These are phyloP conservation scores for Galeopterus variegatus DNA, from an alignment of 2,113 vertebrate species.

Conservation along the genomic window DNA sequence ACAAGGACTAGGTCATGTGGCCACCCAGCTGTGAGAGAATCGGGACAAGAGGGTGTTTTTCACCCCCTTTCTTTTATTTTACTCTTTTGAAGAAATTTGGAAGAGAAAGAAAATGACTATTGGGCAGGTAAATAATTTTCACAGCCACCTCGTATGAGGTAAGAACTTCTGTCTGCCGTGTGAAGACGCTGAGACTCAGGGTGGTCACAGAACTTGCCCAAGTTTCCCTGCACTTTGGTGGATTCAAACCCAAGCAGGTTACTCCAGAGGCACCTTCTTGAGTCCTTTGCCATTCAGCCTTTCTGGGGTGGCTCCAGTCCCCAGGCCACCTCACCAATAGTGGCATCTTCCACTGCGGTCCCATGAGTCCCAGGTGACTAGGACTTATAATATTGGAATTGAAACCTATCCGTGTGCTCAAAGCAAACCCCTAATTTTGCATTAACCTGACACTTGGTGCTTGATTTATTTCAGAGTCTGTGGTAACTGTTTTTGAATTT, in stretches of 20 bases:
- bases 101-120: neutral
- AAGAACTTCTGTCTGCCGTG: accelerated
- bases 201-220: no score
- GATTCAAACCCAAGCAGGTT: neutral
- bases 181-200: neutral
- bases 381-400: neutral
- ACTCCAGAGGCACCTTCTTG: neutral
- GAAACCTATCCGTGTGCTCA: neutral
- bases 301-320: neutral
- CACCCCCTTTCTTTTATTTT: no score
- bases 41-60: accelerated
- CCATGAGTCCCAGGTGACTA: accelerated
- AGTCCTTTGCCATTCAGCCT: no score
- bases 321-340: neutral
- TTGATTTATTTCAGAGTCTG: constrained; percentile 11
- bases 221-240: no score
- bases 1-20: neutral
- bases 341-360: accelerated
- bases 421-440: neutral
- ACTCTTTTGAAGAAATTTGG: neutral
- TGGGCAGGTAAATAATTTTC: accelerated
- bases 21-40: accelerated
- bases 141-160: neutral
- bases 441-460: neutral
- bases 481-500: constrained; percentile 37